Base-by-base conservation (phyloP, 2,797 vertebrate species). In the Phylloscopus collybita region DNA sequence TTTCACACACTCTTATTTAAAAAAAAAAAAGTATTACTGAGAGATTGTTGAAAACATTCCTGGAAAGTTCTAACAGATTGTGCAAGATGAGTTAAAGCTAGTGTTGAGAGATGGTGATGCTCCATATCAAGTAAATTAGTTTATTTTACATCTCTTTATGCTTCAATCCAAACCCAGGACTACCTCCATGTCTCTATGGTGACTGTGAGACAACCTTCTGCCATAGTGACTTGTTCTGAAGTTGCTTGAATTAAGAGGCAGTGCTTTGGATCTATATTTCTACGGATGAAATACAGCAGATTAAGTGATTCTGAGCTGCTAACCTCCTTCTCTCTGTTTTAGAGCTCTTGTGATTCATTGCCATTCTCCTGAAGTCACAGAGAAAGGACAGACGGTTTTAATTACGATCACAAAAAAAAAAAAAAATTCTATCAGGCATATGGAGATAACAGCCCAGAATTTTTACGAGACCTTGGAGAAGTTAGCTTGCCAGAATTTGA, bases 351-450 rank as follows among this genome's bases (percentile, higher is more conserved):
- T 94, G 94, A 94, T 95, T 97, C 96, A 96, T 97, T 97, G 92
- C 92, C 92, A 97, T 96, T 97, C 96, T 96, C 92, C 95, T 92
- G 90, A 96, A 95, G 86, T 95, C 80, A 79, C 91, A 71, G 73
- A 54, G 85, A 93, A 96, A 95, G 96, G 95, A 97, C 94, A 94
- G 94, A 91, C 70, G 26, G 88, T 96, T 97, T 97, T 96, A 96
- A 97, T 96, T 97, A 95, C 1, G 14, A 93, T 78, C 83, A 96
- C 93, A 54, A 66, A 85, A 81, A 95, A 92, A 86, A 86, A 92
- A 92, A 88, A 91, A 92, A 92, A 70, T 53, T 72, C 88, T 91
- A 95, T 95, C 92, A 79, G 87, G 93, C 93, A 93, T 95, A 95
- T 64, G 88, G 92, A 95, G 96, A 95, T 96, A 96, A 95, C 81